Conservation (phyloP, 2,888 invertebrate species). For the Pycnomerus fuliginosus region DNA sequence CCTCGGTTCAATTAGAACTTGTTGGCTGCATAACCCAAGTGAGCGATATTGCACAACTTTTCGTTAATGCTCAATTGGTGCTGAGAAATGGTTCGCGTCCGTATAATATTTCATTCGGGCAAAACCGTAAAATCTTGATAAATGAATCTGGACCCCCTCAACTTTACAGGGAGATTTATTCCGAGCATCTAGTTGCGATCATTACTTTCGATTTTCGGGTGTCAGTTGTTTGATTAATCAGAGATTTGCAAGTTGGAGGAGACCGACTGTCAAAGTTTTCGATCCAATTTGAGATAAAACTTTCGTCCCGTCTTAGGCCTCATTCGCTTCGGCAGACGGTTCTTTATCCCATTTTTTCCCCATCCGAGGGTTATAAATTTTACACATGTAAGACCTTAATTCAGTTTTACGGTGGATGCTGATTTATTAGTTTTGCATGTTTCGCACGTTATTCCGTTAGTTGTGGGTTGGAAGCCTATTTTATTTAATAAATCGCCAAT, state of each 20-base stretch:
- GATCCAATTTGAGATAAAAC: conserved; percentile 12
- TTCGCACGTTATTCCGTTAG: conserved; percentile 1
- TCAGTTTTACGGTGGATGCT: conserved; percentile 9
- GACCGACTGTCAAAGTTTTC: conserved; percentile 2
- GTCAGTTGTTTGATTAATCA: no score
- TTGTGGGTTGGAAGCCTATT: no score
- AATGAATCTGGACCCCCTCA: conserved; percentile 8
- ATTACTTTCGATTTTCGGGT: no score
- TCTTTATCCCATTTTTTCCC: conserved; percentile 7
- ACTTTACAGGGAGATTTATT: not conserved
- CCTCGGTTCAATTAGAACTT: conserved; percentile 27
- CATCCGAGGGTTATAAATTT: conserved; percentile 19
- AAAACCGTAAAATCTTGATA: conserved; percentile 19
- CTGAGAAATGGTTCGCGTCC: conserved; percentile 14
- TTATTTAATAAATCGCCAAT: no score
- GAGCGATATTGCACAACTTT: conserved; percentile 21
- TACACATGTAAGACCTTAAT: conserved; percentile 23
- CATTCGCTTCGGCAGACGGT: conserved; percentile 1
- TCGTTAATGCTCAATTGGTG: conserved; percentile 21
- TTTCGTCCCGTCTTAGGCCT: conserved; percentile 4
- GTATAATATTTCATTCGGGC: conserved; percentile 13
- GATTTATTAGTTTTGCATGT: conserved; percentile 23
- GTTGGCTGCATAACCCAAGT: conserved; percentile 10
- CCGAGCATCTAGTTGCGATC: no score
- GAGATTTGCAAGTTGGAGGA: no score